A percentile compares a stretch with the other conserved stretches of the same genome.
Evolutionary conservation across 1,140 invertebrate genomes (phyloP).

Genomic region (Leguminivora glycinivorella): DNA sequence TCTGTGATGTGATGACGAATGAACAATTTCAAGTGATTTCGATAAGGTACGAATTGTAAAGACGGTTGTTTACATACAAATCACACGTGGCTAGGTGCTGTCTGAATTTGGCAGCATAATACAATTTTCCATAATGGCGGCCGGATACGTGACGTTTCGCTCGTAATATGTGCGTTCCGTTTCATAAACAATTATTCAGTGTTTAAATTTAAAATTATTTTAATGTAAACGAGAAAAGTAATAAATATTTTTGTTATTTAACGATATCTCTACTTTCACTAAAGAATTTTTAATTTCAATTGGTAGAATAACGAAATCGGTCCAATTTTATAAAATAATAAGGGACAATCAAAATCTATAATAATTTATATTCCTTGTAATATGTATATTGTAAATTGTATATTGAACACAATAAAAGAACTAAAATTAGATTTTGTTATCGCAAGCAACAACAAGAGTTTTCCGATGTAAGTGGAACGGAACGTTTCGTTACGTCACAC

Average conservation of each 20-base stretch:
- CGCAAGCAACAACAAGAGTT: background rate
- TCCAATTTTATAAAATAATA: no score
- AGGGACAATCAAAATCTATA: no score
- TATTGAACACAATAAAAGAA: no score
- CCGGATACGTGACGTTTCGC: slow-evolving; percentile 56
- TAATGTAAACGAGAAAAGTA: background rate
- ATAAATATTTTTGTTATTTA: no score
- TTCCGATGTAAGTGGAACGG: background rate
- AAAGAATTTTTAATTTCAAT: no score
- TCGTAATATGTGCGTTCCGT: slow-evolving; percentile 32
- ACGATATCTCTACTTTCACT: no score
- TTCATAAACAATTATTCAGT: background rate
- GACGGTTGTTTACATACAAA: slow-evolving; percentile 38
- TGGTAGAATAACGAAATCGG: no score
- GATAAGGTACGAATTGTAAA: slow-evolving; percentile 29
- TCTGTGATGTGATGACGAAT: slow-evolving; percentile 43
- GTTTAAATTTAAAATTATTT: background rate
- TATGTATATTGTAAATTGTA: no score
- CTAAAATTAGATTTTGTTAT: background rate
- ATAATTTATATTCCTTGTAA: no score
- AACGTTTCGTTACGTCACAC: slow-evolving; percentile 20
- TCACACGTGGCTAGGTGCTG: slow-evolving; percentile 30
- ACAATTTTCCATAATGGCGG: slow-evolving; percentile 60
- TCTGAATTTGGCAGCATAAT: slow-evolving; percentile 53
- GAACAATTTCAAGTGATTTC: slow-evolving; percentile 36